phyloP scores from a whole-genome alignment of 2,113 vertebrate genomes.

The Narcine bancroftii region DNA sequence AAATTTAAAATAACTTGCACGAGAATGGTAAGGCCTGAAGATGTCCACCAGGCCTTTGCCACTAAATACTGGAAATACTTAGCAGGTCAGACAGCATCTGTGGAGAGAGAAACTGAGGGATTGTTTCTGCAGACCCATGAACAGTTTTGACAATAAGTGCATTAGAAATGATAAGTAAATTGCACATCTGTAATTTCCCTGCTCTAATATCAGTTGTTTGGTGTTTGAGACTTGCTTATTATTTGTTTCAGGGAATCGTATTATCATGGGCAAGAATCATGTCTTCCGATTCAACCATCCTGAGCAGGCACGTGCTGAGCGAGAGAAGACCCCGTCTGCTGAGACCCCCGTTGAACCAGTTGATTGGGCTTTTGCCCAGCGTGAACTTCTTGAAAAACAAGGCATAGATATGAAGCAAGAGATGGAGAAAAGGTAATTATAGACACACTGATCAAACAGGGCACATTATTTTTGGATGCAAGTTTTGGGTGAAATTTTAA shows the following conservation, averaged over 20 bases:
- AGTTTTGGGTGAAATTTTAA: neutral
- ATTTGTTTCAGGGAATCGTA: conserved; percentile 77
- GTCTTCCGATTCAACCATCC: conserved; percentile 98
- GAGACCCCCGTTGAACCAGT: conserved; percentile 97
- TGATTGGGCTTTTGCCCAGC: conserved; percentile 97
- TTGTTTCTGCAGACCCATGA: no score
- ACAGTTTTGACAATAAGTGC: neutral
- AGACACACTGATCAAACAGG: neutral
- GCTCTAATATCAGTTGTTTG: neutral
- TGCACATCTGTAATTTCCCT: neutral
- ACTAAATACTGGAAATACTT: no score
- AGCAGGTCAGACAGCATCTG: no score
- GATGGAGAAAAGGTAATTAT: conserved; percentile 88
- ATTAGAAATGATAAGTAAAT: neutral
- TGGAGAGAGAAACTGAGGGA: no score
- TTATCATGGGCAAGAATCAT: conserved; percentile 98
- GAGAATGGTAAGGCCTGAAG: no score
- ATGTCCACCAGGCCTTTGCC: no score
- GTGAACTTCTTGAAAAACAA: conserved; percentile 93
- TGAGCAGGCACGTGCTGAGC: conserved; percentile 89
- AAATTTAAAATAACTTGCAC: no score
- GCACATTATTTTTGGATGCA: no score
- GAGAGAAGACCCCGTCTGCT: conserved; percentile 90
- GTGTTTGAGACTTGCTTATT: neutral
- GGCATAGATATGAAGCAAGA: conserved; percentile 99